Conservation (phyloP, 2,113 vertebrate species). For the Nerophis ophidion region DNA sequence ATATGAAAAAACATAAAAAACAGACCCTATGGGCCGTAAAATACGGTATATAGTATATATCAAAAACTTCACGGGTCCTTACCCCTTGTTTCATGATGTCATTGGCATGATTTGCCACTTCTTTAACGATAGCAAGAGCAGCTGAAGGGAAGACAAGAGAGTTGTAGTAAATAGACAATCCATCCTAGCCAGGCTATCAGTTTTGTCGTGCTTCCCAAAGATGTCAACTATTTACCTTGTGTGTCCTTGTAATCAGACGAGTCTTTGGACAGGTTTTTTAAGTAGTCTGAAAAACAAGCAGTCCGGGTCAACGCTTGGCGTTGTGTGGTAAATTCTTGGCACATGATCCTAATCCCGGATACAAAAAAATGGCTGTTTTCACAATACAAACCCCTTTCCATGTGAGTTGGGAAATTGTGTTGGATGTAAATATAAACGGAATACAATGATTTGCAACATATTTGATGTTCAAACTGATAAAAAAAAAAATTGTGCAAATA, state of each 20-base stretch:
- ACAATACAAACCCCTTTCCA: too few species aligned
- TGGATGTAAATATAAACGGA: too few species aligned
- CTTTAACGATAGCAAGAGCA: constrained; percentile 86
- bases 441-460: too few species aligned
- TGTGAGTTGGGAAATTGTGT: too few species aligned
- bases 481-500: too few species aligned
- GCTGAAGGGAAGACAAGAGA: constrained; percentile 63
- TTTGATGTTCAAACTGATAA: too few species aligned
- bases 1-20: too few species aligned
- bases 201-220: too few species aligned
- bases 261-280: constrained; percentile 86
- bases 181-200: background rate
- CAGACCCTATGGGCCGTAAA: too few species aligned
- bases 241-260: constrained; percentile 88
- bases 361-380: constrained; percentile 37
- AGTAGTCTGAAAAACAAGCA: constrained; percentile 79
- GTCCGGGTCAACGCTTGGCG: background rate
- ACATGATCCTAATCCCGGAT: constrained; percentile 35
- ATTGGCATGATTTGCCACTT: constrained; percentile 94
- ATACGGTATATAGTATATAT: background rate
- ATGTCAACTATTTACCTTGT: constrained; percentile 74
- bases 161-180: background rate
- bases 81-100: constrained; percentile 96
- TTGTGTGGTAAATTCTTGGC: constrained; percentile 33
- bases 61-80: constrained; percentile 38